Base-by-base conservation (phyloP, 1,140 invertebrate genomes). In the Heliconius congener region DNA sequence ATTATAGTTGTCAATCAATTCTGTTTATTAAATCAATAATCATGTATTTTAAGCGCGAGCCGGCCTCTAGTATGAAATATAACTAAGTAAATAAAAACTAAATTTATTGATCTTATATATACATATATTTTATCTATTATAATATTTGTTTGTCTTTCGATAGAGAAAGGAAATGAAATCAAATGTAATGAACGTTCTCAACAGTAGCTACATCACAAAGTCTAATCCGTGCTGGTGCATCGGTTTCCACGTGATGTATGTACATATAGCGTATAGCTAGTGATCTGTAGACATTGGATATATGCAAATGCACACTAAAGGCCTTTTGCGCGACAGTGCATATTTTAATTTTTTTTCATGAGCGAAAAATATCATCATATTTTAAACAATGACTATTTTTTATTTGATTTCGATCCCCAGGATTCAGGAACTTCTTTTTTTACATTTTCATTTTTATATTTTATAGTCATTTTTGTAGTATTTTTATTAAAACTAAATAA, bases 251-350 rank as follows among this genome's bases (percentile, higher is more conserved):
- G 13, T 71, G 70, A 71, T 71, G 30, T 71, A 71, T 71, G 30
- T 37, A 37, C 70, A 37, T 71, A 30, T 30, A 71, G 70, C 34
- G 27, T 30, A 71, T 37, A 18, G 70, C 34, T 71, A 5, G 70
- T 71, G 70, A 71, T 71, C 70, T 71, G 70, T 71, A 71, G 70
- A 71, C 70, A 13, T 71, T 71, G 70, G 70, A 71, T 71, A 71
- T 71, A 71, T 71, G 70, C 70, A 71, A 71, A 34, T 30, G 70
- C 70, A 37, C 11, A 71, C 70, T 71, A 71, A 71, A 71, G 70
- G 34, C 70, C 34, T 37, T 71, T 71, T 71, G 70, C 70, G 70
- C 70, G 70, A 71, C 70, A 30, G 30, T 71, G 66, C 66, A 71
- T 71, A 34, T 19, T 30, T 71, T 71, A 71, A 16, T 1, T 71